Evolutionary conservation across 1,140 invertebrate species (phyloP), one percentile per base, ranked within the genome.

Genomic region (Chlorops oryzae): DNA sequence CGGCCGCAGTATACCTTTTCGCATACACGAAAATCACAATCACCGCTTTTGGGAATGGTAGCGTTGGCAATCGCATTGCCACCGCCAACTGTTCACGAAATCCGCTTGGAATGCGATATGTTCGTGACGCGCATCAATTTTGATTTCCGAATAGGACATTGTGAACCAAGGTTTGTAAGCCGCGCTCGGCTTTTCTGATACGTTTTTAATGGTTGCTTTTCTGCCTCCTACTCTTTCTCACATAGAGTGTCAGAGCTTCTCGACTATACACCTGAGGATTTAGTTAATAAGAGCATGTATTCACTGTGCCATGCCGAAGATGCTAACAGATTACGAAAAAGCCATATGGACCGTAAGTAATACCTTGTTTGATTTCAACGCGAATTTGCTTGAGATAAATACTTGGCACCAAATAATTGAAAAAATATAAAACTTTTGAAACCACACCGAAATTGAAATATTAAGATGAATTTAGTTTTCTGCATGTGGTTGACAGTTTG

Each of bases 51-150:
- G 57, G 94, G 95, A 4, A 87, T 97, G 85, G 92, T 97, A 24
- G 93, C 88, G 0, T 64, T 97, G 50, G 94, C 94, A 38, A 95
- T 97, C 48, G 94, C 94, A 0, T 77, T 97, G 41, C 94, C 94
- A 43, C 93, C 94, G 4, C 94, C 94, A 2, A 94, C 90, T 38
- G 91, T 97, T 38, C 94, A 96, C 65, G 95, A 98, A 78, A 92
- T 98, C 46, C 81, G 93, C 46, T 79, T 98, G 47, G 94, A 97
- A 74, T 84, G 87, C 22, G 93, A 96, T 65, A 96, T 96, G 87
- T 97, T 98, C 74, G 93, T 97, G 57, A 96, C 91, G 34, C 83
- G 93, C 60, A 88, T 97, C 54, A 93, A 87, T 67, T 94, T 97
- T 59, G 91, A 98, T 74, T 94, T 98, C 73, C 84, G 87, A 76